These are phyloP conservation scores for Chaetophractus vellerosus DNA, from an alignment of 2,797 vertebrate genomes.

Conservation along the genomic window DNA sequence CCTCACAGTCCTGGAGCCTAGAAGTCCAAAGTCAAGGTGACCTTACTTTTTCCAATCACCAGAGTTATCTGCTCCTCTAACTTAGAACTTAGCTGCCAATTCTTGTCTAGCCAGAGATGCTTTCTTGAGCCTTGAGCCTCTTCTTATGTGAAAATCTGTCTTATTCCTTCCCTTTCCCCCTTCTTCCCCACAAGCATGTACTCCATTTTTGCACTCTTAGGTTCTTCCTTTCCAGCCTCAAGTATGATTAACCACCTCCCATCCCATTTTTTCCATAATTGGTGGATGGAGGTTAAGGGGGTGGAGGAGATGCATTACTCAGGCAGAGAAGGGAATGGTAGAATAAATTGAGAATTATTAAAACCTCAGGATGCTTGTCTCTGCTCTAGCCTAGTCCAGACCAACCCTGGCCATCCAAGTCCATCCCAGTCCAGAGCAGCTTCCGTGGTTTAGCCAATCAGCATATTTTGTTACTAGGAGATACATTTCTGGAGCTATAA, in stretches of 20 bases:
- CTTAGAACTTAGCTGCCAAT: neutral
- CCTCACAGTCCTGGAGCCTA: no score
- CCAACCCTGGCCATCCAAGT: neutral
- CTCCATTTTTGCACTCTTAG: slow-evolving; percentile 14
- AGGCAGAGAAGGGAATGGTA: no score
- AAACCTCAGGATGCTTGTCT: slow-evolving; percentile 8
- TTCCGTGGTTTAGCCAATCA: slow-evolving; percentile 41
- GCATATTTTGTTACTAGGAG: slow-evolving; percentile 28
- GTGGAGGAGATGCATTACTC: neutral
- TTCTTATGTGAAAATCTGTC: neutral
- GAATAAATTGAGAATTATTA: neutral
- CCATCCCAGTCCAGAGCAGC: neutral
- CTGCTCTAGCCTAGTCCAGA: neutral
- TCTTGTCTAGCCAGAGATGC: neutral
- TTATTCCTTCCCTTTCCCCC: neutral
- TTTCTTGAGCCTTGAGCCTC: neutral
- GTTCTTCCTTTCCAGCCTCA: neutral
- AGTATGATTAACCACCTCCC: neutral
- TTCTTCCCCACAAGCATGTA: neutral
- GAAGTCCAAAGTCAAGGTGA: neutral
- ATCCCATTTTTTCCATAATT: slow-evolving; percentile 13
- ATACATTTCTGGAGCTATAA: slow-evolving; percentile 45
- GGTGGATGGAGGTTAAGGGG: neutral
- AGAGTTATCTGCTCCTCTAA: slow-evolving; percentile 11
- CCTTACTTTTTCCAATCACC: neutral